Evolutionary conservation across 2,888 invertebrate species (phyloP), one percentile per base, ranked within the genome.

Genomic region (Habrosyne pyritoides): DNA sequence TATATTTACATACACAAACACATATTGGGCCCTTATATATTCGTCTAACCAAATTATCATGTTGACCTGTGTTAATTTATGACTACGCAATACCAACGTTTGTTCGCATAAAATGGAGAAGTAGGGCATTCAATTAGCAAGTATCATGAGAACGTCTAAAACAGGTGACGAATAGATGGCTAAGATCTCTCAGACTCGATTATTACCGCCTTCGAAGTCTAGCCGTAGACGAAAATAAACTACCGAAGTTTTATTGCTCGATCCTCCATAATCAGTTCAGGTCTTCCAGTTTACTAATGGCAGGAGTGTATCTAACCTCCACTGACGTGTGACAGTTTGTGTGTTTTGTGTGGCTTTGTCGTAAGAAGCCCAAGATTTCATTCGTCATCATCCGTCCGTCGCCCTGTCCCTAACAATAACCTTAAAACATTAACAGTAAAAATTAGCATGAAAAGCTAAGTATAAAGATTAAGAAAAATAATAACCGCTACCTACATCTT

Each of bases 121-220:
- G 42, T 42, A 18, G 42, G 12, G 8, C 42, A 42, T 18, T 8
- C 7, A 42, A 42, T 42, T 42, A 42, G 42, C 42, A 42, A 42
- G 42, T 18, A 42, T 42, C 42, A 42, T 18, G 42, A 42, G 36
- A 18, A 42, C 14, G 42, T 42, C 42, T 18, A n/a, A 42, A 42
- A 42, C 42, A 42, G 42, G 42, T 42, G 42, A 42, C n/a, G 18
- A 42, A 42, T 18, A 18, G 42, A 42, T 42, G 42, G 42, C 42
- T 42, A 18, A 8, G 42, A 42, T 42, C 18, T 6, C 42, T 18
- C 42, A 18, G 42, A n/a, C 42, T 18, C n/a, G 2, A 42, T 42
- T 18, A 18, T 18, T 42, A 42, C 24, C 18, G 42, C 42, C 1
- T 18, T 2, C 14, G 18, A 14, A n/a, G 36, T 42, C 36, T 36